Conservation (phyloP, 2,888 invertebrate species). For the Hofmannophila pseudospretella region DNA sequence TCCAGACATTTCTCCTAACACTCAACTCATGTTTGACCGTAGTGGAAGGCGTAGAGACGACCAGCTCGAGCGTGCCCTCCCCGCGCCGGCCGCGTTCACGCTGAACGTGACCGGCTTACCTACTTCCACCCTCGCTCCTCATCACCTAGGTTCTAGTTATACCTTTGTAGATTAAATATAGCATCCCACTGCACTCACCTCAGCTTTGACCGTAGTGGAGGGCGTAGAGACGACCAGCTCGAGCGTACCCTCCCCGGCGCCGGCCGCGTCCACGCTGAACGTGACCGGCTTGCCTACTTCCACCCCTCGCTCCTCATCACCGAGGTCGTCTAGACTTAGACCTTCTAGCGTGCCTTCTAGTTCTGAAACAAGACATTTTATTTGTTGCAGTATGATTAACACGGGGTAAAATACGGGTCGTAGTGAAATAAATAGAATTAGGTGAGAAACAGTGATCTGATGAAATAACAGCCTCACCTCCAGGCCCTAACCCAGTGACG, state of each 20-base stretch:
- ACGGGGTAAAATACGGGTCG: no score
- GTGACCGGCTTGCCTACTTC: constrained; percentile 92
- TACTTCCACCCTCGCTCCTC: constrained; percentile 78
- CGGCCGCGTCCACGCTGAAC: constrained; percentile 95
- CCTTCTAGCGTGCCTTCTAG: constrained; percentile 71
- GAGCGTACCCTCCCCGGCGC: constrained; percentile 95
- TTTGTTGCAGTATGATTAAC: not conserved
- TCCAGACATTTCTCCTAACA: no score
- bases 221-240: constrained; percentile 95
- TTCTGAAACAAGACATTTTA: constrained; percentile 35
- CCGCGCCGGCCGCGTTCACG: constrained; percentile 97
- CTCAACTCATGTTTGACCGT: constrained; percentile 92
- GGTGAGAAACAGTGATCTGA: no score
- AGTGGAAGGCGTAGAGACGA: constrained; percentile 91
- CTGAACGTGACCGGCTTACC: constrained; percentile 94
- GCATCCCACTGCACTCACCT: no score
- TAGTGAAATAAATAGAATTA: not conserved
- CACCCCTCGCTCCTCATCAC: constrained; percentile 62
- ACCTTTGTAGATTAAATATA: no score
- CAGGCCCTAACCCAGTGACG: constrained; percentile 80
- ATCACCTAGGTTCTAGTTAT: constrained; percentile 63
- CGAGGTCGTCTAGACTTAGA: constrained; percentile 62
- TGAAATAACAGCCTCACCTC: constrained; percentile 44
- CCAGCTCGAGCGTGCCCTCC: constrained; percentile 93
- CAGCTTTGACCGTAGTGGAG: constrained; percentile 91